Conservation (phyloP, 2,113 vertebrate species). For the Herpetotheres cachinnans region DNA sequence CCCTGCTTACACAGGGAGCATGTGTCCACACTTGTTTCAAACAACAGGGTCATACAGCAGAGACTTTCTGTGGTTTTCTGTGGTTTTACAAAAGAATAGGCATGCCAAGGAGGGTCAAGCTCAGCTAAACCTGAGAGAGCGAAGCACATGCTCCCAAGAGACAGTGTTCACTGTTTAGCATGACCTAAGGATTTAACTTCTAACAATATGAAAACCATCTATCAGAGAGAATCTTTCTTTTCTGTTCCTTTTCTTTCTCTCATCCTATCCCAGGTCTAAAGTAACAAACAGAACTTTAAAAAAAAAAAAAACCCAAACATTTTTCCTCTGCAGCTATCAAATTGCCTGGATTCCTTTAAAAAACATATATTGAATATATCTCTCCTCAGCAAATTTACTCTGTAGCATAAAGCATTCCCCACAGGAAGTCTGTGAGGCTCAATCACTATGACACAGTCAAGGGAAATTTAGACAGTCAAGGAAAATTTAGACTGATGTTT, state of each 20-base stretch:
- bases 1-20: background rate
- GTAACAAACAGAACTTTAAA: background rate
- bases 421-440: constrained; percentile 41
- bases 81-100: background rate
- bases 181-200: background rate
- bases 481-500: constrained; percentile 36
- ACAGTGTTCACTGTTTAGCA: background rate
- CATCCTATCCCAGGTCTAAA: background rate
- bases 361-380: background rate
- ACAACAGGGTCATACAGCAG: background rate
- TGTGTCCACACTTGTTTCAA: background rate
- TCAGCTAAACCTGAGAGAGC: background rate
- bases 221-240: background rate
- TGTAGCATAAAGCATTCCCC: background rate
- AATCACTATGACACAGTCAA: constrained; percentile 33
- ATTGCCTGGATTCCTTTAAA: background rate
- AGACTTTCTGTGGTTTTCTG: background rate
- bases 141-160: background rate
- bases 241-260: background rate
- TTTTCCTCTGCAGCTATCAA: background rate
- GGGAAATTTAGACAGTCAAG: constrained; percentile 24
- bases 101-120: background rate
- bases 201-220: background rate
- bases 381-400: constrained; percentile 6
- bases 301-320: too few species aligned